phyloP scores from a whole-genome alignment of 2,888 invertebrate species.

The Hyposoter didymator region DNA sequence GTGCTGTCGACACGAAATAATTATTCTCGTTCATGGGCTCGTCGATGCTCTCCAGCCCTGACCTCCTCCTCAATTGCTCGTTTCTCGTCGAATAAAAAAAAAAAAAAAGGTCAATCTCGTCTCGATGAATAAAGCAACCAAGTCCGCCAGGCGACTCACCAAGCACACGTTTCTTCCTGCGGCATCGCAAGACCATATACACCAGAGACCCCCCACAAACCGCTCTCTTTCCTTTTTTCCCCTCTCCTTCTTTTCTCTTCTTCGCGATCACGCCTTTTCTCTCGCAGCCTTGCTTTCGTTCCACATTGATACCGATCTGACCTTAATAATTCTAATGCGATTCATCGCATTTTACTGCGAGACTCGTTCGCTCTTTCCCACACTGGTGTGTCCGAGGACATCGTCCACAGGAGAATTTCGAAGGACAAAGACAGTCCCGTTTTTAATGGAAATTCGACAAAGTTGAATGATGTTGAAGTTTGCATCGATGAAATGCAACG shows the following conservation, averaged over 20 bases:
- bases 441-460: neutral
- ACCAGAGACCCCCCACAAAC: constrained; percentile 8
- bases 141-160: constrained; percentile 41
- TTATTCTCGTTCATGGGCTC: constrained; percentile 54
- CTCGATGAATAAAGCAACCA: constrained; percentile 65
- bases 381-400: neutral
- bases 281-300: constrained; percentile 69
- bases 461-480: too few relatives aligned
- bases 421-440: neutral
- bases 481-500: too few relatives aligned
- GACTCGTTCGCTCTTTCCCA: neutral
- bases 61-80: constrained; percentile 70
- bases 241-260: constrained; percentile 51
- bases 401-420: neutral
- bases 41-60: constrained; percentile 69
- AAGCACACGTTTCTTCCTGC: constrained; percentile 56
- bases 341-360: constrained; percentile 55
- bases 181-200: constrained; percentile 16
- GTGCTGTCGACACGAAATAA: constrained; percentile 34
- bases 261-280: constrained; percentile 67
- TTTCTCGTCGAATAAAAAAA: constrained; percentile 52
- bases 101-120: constrained; percentile 64
- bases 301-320: constrained; percentile 77
- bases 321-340: constrained; percentile 75
- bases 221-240: constrained; percentile 19